Conservation (phyloP, 1,140 invertebrate genomes). For the Drosophila mauritiana region DNA sequence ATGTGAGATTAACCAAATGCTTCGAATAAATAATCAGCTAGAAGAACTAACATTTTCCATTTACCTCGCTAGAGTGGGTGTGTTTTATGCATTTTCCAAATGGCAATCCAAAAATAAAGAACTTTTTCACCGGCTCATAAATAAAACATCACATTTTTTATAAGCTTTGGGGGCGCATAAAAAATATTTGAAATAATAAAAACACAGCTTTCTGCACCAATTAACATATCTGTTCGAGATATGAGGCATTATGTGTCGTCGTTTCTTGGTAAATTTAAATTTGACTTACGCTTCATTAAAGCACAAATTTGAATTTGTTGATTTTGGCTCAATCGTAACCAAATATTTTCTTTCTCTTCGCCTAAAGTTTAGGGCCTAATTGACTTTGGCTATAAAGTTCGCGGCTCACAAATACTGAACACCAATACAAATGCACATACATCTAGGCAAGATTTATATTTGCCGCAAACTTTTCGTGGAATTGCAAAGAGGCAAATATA, state of each 20-base stretch:
- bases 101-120: conserved; percentile 52
- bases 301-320: conserved; percentile 66
- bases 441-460: conserved; percentile 55
- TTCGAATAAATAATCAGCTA: conserved; percentile 68
- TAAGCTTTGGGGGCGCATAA: conserved; percentile 29
- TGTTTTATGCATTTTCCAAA: conserved; percentile 66
- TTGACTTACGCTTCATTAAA: conserved; percentile 71
- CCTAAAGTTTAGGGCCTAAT: conserved; percentile 53
- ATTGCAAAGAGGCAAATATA: conserved; percentile 66
- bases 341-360: conserved; percentile 30
- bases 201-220: conserved; percentile 62
- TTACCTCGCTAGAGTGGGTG: conserved; percentile 48
- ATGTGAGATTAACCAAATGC: conserved; percentile 57
- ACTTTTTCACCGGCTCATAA: conserved; percentile 47
- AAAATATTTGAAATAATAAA: conserved; percentile 42
- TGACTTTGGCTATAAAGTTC: conserved; percentile 59
- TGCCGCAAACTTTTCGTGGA: conserved; percentile 50
- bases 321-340: conserved; percentile 43
- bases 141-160: conserved; percentile 58
- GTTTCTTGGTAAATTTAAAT: conserved; percentile 35
- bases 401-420: conserved; percentile 36
- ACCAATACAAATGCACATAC: neutral
- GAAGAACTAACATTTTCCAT: conserved; percentile 39
- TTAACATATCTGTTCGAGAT: conserved; percentile 43
- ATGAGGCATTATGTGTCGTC: conserved; percentile 14